A percentile compares a stretch with the other conserved stretches of the same genome.
phyloP scores from a whole-genome alignment of 1,140 invertebrate genomes.

The Leptopilina clavipes region DNA sequence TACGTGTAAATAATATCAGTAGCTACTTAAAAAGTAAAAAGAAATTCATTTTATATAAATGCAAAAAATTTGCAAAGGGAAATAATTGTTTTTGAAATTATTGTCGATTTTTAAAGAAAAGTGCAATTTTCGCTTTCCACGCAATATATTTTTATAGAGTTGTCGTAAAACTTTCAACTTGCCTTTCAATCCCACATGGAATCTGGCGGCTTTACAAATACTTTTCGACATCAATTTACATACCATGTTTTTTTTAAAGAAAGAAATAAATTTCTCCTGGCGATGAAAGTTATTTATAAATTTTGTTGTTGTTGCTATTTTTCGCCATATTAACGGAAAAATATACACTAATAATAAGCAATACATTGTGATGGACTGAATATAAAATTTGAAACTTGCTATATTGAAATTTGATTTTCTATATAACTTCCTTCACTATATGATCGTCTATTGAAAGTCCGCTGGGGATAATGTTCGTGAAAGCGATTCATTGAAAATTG shows the following conservation, averaged over 20 bases:
- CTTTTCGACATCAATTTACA: conserved; percentile 10
- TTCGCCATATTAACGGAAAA: too few species aligned
- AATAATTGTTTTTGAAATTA: neutral
- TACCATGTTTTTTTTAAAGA: neutral
- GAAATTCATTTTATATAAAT: neutral
- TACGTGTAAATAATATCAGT: too few species aligned
- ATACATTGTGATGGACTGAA: too few species aligned
- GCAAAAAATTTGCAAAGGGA: neutral
- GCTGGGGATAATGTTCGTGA: neutral
- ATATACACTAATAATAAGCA: too few species aligned
- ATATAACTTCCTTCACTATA: neutral
- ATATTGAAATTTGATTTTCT: conserved; percentile 14
- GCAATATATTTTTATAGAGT: conserved; percentile 32
- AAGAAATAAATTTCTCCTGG: too few species aligned
- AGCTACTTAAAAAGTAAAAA: too few species aligned
- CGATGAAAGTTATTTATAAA: too few species aligned
- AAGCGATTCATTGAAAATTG: conserved; percentile 8
- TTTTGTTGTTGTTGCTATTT: too few species aligned
- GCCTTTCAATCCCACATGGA: neutral
- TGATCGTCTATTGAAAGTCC: neutral
- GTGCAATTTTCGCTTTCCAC: conserved; percentile 1
- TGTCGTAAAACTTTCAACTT: conserved; percentile 22
- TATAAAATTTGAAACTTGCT: neutral
- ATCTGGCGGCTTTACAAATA: conserved; percentile 25
- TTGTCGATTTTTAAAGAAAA: conserved; percentile 17